Base-by-base conservation (phyloP, 1,140 invertebrate genomes). In the Heterodera schachtii region DNA sequence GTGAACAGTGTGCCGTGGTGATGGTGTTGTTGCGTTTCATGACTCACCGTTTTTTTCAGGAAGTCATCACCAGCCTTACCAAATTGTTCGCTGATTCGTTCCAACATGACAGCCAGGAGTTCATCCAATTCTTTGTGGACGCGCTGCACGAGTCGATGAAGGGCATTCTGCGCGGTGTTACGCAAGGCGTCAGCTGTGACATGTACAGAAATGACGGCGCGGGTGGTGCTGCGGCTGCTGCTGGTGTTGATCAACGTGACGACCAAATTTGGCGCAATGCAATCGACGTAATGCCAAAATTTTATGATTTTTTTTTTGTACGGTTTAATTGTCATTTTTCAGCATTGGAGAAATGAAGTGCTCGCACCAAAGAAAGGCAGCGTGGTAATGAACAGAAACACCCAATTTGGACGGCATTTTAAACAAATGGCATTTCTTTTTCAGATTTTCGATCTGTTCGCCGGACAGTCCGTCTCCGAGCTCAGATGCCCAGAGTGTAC, bases 61-160 rank as follows among this genome's bases (percentile, higher is more conserved):
- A 43, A 21, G 19, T 94, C 78, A 94, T 96, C 77, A 93, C 93
- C 43, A 94, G 95, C 86, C 93, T 94, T 91, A 94, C 94, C 66
- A 94, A 94, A 47, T 92, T 93, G 81, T 94, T 96, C 86, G 94
- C 93, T 81, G 94, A 94, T 82, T 95, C 94, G 84, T 94, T 94
- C 43, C 95, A 96, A 90, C 95, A 96, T 90, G 95, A 96, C 91
- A 94, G 95, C 44, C 94, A 95, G 90, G 95, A 96, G 91, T 91
- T 96, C 79, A 92, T 96, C 7, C 94, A 94, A 47, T 96, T 95
- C 92, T 91, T 96, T 69, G 90, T 96, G 82, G 95, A 96, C 91
- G 93, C 94, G 44, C 92, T 96, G 80, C 95, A 96, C 90, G 95
- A 96, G 91, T 95, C 96, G 91, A 92, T 96, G 69, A 96, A 96